A percentile compares a stretch with the other conserved stretches of the same genome.
phyloP scores from a whole-genome alignment of 2,113 vertebrate species.

The Salvelinus fontinalis region DNA sequence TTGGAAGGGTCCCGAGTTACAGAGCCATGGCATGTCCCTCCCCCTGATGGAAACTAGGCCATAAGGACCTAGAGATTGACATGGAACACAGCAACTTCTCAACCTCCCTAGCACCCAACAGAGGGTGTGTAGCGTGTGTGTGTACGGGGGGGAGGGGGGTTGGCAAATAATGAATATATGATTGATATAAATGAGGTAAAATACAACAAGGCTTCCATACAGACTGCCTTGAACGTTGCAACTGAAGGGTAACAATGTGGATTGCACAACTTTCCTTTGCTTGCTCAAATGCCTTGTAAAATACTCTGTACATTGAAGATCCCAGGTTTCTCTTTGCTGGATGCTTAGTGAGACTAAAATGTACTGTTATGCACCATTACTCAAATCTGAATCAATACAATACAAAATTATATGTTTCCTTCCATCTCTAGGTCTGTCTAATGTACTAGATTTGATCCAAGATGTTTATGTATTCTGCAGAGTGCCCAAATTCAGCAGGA shows the following conservation, averaged over 20 bases:
- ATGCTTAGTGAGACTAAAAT: slow-evolving; percentile 46
- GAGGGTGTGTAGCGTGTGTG: slow-evolving; percentile 34
- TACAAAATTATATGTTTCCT: slow-evolving; percentile 38
- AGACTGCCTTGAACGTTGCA: slow-evolving; percentile 16
- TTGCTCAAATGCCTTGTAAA: not conserved
- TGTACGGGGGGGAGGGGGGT: too few species aligned
- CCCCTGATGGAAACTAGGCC: slow-evolving; percentile 40
- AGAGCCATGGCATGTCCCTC: slow-evolving; percentile 48
- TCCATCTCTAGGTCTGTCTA: not conserved
- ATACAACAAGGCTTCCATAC: not conserved
- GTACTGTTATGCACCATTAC: slow-evolving; percentile 37
- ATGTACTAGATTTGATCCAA: slow-evolving; percentile 35
- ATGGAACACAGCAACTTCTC: slow-evolving; percentile 51
- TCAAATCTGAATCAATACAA: slow-evolving; percentile 27
- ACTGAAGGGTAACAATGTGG: slow-evolving; percentile 18
- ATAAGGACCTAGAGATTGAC: slow-evolving; percentile 56
- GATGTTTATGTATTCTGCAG: slow-evolving; percentile 56
- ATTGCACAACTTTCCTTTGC: slow-evolving; percentile 9
- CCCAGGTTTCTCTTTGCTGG: slow-evolving; percentile 48
- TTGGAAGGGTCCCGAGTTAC: slow-evolving; percentile 45
- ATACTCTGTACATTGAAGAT: slow-evolving; percentile 32
- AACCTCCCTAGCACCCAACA: slow-evolving; percentile 52
- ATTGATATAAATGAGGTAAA: not conserved
- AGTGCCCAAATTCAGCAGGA: slow-evolving; percentile 23
- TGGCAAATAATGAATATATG: not conserved